A percentile compares a stretch with the other conserved stretches of the same genome.
These are phyloP conservation scores for Dysmachus trigonus DNA, from an alignment of 2,888 invertebrate species.

Conservation along the genomic window DNA sequence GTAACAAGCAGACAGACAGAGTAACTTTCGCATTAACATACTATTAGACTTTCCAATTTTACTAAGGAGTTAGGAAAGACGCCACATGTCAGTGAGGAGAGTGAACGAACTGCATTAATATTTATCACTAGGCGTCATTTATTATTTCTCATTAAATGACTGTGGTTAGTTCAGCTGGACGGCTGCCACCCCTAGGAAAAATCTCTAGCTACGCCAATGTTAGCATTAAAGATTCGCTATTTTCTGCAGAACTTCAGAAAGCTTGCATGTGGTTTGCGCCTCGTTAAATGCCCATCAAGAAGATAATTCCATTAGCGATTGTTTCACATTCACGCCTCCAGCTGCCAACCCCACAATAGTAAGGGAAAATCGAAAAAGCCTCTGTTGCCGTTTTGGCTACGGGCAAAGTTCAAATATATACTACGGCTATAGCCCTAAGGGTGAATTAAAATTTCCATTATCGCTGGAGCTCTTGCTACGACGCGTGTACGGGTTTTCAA, in stretches of 20 bases:
- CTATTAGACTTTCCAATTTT: too few relatives aligned
- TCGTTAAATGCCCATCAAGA: background rate
- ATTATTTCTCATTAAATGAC: too few relatives aligned
- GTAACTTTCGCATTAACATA: too few relatives aligned
- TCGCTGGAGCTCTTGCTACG: background rate
- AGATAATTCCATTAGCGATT: background rate
- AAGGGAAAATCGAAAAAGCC: background rate
- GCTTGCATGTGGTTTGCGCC: background rate
- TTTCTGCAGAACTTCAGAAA: background rate
- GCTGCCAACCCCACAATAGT: background rate
- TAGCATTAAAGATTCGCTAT: background rate
- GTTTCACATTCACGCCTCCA: background rate
- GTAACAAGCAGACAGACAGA: too few relatives aligned
- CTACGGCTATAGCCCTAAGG: background rate
- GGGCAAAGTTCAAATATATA: background rate
- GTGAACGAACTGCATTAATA: too few relatives aligned
- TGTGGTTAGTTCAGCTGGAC: too few relatives aligned
- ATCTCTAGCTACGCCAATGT: too few relatives aligned
- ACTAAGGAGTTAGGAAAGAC: too few relatives aligned
- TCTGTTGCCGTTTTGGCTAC: background rate
- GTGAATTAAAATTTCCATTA: background rate
- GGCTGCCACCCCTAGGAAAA: too few relatives aligned
- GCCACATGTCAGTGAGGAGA: too few relatives aligned
- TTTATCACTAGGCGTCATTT: too few relatives aligned
- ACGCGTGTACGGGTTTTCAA: background rate